These are phyloP conservation scores for Microcebus ravelobensis DNA, from an alignment of 2,113 vertebrate species.

Conservation along the genomic window DNA sequence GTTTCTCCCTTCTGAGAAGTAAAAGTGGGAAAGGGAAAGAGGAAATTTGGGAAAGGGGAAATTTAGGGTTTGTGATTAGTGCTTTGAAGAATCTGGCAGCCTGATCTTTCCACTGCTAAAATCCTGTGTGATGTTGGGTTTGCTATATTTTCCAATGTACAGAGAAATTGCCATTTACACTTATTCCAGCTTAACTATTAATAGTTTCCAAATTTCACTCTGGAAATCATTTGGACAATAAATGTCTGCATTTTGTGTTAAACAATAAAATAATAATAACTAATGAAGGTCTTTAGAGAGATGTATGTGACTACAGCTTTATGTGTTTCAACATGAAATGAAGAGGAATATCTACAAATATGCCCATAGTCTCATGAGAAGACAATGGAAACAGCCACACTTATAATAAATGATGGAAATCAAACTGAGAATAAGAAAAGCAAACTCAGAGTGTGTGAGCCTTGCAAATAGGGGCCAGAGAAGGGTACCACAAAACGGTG, in stretches of 20 bases:
- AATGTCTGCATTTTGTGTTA: neutral
- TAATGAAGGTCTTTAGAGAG: too few species aligned
- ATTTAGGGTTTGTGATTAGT: neutral
- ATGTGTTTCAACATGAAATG: neutral
- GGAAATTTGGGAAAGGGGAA: neutral
- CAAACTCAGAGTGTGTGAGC: neutral
- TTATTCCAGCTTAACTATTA: neutral
- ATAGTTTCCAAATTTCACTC: neutral
- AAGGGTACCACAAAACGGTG: neutral
- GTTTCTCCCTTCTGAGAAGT: neutral
- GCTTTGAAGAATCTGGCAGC: too few species aligned
- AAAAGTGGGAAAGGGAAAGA: neutral
- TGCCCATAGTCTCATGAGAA: neutral
- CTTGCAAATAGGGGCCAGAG: neutral
- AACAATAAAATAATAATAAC: neutral
- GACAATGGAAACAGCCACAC: too few species aligned
- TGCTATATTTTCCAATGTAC: neutral
- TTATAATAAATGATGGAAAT: neutral
- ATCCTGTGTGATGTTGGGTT: neutral
- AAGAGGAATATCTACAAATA: neutral
- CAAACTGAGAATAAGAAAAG: neutral
- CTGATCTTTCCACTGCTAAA: neutral
- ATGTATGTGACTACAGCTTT: neutral
- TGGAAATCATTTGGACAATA: neutral
- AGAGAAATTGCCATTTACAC: neutral